Evolutionary conservation across 2,888 invertebrate genomes (phyloP).

Genomic region (Mythimna ferrago): DNA sequence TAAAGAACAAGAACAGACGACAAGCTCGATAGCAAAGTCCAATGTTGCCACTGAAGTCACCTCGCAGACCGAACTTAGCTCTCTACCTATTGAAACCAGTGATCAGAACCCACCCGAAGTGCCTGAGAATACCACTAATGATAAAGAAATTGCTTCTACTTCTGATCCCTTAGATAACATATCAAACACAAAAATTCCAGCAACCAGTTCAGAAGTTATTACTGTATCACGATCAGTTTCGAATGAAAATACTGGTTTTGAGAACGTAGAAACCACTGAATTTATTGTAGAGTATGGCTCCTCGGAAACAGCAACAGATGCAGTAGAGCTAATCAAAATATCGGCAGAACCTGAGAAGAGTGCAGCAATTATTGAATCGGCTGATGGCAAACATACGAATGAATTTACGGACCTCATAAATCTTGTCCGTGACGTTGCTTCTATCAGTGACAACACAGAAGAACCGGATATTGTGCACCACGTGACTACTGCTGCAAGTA

Average conservation of each 20-base stretch:
- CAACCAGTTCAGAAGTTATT: conserved; percentile 73
- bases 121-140: conserved; percentile 75
- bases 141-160: conserved; percentile 71
- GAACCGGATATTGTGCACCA: conserved; percentile 63
- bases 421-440: conserved; percentile 86
- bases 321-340: conserved; percentile 83
- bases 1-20: conserved; percentile 73
- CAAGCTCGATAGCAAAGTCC: conserved; percentile 75
- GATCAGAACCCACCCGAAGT: conserved; percentile 85
- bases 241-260: conserved; percentile 73
- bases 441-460: conserved; percentile 83
- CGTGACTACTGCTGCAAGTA: conserved; percentile 69
- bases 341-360: conserved; percentile 76
- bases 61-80: conserved; percentile 84
- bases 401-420: conserved; percentile 84
- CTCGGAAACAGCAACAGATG: conserved; percentile 81
- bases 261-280: conserved; percentile 84
- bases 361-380: conserved; percentile 78
- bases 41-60: conserved; percentile 82
- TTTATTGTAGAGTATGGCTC: conserved; percentile 81
- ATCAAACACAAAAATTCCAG: conserved; percentile 65
- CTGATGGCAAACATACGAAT: conserved; percentile 75
- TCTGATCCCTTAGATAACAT: conserved; percentile 67
- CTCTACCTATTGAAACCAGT: conserved; percentile 85
- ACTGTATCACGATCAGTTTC: conserved; percentile 71